Percentiles rank a stretch among this genome's conserved stretches.
Conservation (phyloP, 2,797 vertebrate species). For the Phalanger gymnotis region DNA sequence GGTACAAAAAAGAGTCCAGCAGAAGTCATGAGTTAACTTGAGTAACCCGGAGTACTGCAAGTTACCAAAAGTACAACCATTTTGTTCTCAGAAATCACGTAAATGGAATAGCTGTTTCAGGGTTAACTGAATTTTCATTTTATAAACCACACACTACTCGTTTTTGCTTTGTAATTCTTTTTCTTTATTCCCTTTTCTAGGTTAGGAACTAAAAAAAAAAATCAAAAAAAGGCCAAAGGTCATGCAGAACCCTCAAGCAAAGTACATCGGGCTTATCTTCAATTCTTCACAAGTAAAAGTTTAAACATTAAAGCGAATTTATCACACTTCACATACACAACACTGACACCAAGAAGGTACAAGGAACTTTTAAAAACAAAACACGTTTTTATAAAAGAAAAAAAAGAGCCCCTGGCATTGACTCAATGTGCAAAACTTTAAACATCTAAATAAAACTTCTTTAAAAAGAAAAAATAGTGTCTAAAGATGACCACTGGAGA, state of each 20-base stretch:
- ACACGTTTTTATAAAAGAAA: constrained; percentile 30
- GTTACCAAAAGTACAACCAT: constrained; percentile 40
- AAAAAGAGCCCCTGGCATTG: constrained; percentile 36
- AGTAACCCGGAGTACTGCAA: not conserved
- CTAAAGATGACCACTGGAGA: constrained; percentile 14
- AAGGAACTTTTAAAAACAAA: constrained; percentile 10
- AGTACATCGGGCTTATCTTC: constrained; percentile 34
- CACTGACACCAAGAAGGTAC: constrained; percentile 46
- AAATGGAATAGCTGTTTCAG: constrained; percentile 49
- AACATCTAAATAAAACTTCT: not conserved
- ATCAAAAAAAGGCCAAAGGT: constrained; percentile 63
- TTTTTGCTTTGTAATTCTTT: constrained; percentile 69
- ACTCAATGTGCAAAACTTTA: constrained; percentile 6
- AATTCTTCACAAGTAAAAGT: constrained; percentile 68
- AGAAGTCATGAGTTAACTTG: not conserved
- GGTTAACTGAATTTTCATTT: constrained; percentile 75
- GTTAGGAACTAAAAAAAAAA: constrained; percentile 51
- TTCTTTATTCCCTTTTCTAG: constrained; percentile 55
- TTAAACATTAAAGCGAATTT: constrained; percentile 61
- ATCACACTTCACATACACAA: constrained; percentile 56
- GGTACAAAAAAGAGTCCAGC: not conserved
- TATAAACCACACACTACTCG: constrained; percentile 72
- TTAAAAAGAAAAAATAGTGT: constrained; percentile 16
- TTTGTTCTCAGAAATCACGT: constrained; percentile 72
- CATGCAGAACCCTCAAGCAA: constrained; percentile 67